Evolutionary conservation across 2,888 invertebrate species (phyloP), one percentile per base, ranked within the genome.

Genomic region (Willowsia nigromaculata): DNA sequence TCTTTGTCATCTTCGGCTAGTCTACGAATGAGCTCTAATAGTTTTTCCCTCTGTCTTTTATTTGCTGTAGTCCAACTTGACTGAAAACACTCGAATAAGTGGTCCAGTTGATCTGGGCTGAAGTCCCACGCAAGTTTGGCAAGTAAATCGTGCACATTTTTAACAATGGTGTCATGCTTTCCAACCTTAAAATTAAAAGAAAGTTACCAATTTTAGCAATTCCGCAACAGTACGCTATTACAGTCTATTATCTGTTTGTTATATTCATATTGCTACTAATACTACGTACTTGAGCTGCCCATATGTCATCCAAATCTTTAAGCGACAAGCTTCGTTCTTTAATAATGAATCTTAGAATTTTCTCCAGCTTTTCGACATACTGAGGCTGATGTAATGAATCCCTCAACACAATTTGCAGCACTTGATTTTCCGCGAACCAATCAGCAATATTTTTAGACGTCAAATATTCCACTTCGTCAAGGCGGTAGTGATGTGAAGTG

Each of bases 51-150:
- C 94, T 99, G 99, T 93, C 99, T 97, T 94, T 98, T 98, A 94
- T 97, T 98, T 53, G 99, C 99, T 92, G 97, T 97, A 65, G 97
- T 97, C 99, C 99, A 99, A 94, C 97, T 98, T 84, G 94, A 94
- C 94, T 95, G 93, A 53, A 93, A 99, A 94, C 99, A 98, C 93
- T 98, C 98, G 94, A 99, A 99, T 43, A 99, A 95, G 94, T 99
- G 98, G 94, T 99, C 99, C 78, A 99, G 95, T 94, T 99, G 99
- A 94, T 99, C 98, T 0, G 99, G 98, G 91, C 98, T 97, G 94
- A 99, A 99, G 94, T 99, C 99, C 99, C 99, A 99, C 0, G 99
- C 99, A 81, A 99, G 95, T 94, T 99, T 99, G 11, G 99, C 98
- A 89, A 99, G 94, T 92, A 99, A 94, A 94, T 99, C 99, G 94